Base-by-base conservation (phyloP, 2,797 vertebrate species). In the Bovichtus variegatus region DNA sequence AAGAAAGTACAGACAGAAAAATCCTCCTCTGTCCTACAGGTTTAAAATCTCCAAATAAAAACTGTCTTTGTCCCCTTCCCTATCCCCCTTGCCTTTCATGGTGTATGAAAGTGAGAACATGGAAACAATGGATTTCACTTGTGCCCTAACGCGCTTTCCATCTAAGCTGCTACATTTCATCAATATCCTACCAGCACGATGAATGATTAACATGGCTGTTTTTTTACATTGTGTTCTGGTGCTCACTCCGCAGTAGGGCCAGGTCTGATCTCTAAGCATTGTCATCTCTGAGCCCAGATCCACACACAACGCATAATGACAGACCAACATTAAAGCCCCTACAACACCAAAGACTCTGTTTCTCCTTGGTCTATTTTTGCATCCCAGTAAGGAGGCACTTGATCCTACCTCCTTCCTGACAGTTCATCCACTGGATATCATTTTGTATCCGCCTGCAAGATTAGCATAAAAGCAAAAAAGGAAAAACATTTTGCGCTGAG, bases 361-460 rank as follows among this genome's bases (percentile, higher is more conserved):
- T 88, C 84, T 89, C 78, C 80, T 80, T 84, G 76, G 80, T 89
- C 91, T 92, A 91, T 93, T 92, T 94, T 90, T 90, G 86, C 78
- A 82, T 91, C 86, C 80, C 78, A 78, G 84, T 84, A 81, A 89
- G 89, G 70, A 86, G 91, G 91, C 82, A 90, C 86, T 93, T 92
- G 89, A 92, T 94, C 89, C 84, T 91, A 46, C 83, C 88, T 86
- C 77, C 74, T 78, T 89, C 83, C 81, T 89, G 92, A 91, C 88
- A 86, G 74, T 87, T 89, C 80, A 88, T 87, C 78, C 79, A 74
- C 78, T 89, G 81, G 71, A 88, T 87, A 91, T 76, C 67, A 89
- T 87, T 90, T 91, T 85, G 77, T 78, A 75, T 82, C 78, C 83
- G 86, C 71, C 78, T 87, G 69, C 82, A 80, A 83, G 86, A 91